Evolutionary conservation across 2,113 vertebrate species (phyloP), one percentile per base, ranked within the genome.

Genomic region (Capreolus pygargus): DNA sequence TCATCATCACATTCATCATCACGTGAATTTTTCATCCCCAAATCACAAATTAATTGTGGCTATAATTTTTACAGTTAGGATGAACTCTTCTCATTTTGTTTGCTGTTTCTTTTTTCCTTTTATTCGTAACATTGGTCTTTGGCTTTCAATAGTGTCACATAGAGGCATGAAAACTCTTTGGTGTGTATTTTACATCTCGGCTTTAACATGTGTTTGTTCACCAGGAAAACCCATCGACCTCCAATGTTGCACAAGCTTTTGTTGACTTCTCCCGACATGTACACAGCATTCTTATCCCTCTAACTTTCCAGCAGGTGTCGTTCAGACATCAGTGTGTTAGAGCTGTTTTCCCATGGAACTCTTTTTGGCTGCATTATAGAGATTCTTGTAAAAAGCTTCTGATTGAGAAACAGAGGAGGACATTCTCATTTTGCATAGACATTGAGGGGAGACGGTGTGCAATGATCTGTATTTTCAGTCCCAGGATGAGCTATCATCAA

Each of bases 391-490:
- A 91, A 97, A 98, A 96, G 57, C 95, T 93, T 96, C 95, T 92
- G 96, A 97, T n/a, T 95, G 92, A 86, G 81, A 28, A 43, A 55
- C 54, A 93, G 76, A 58, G 50, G 16, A 96, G 84, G 93, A 61
- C 94, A 17, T 93, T 91, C 89, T 81, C 91, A 74, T 36, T 84
- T 79, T 86, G 95, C 81, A 67, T 33, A 86, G 28, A 57, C 89
- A 52, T 70, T 36, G 30, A 36, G 39, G 36, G 83, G 89, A 89
- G 87, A 36, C 39, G 94, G 95, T 91, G 21, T 92, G 9, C 94
- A 64, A 82, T 81, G 98, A 97, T 95, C 83, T 52, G 39, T 85
- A 79, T 98, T 98, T 98, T 97, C 97, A 88, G 76, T 97, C 94
- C 86, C 11, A 39, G 39, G 92, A 97, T 0, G 94, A 97, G 96